A percentile compares a stretch with the other conserved stretches of the same genome.
These are phyloP conservation scores for Umimayanthus chanpuru DNA, from an alignment of 92 coral and sea anemone species.

Conservation along the genomic window DNA sequence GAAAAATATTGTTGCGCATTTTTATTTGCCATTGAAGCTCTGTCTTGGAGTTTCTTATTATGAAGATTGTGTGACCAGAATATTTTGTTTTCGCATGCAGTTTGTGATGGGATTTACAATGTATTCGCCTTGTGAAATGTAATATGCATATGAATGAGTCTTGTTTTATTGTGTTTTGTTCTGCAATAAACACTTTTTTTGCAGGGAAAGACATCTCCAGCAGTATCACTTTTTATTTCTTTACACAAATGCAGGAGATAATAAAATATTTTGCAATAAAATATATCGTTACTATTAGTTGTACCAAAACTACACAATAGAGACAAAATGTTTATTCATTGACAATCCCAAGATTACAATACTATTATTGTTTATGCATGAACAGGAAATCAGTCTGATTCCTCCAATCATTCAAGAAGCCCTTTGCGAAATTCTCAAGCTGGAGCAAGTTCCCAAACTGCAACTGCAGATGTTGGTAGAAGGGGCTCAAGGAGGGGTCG, in stretches of 20 bases:
- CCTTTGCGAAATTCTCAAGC: conserved; percentile 17
- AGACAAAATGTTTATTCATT: conserved; percentile 1
- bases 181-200: conserved; percentile 22
- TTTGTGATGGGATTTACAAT: conserved; percentile 17
- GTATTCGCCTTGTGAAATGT: conserved; percentile 12
- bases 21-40: neutral
- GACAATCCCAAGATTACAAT: neutral
- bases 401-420: conserved; percentile 10
- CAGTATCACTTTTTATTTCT: neutral
- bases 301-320: conserved; percentile 15
- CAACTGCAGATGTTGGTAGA: conserved; percentile 1
- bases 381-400: conserved; percentile 12
- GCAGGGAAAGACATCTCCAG: conserved; percentile 16
- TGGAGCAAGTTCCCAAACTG: conserved; percentile 22
- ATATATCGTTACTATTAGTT: neutral
- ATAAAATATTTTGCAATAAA: neutral
- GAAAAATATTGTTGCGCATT: neutral
- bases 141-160: neutral
- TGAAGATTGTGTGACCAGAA: conserved; percentile 29
- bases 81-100: conserved; percentile 11
- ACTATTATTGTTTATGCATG: neutral
- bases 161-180: conserved; percentile 3
- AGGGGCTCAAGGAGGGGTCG: conserved; percentile 26
- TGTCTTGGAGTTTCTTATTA: conserved; percentile 29
- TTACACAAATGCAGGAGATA: conserved; percentile 8